Conservation (phyloP, 2,113 vertebrate genomes). For the Percina caprodes region DNA sequence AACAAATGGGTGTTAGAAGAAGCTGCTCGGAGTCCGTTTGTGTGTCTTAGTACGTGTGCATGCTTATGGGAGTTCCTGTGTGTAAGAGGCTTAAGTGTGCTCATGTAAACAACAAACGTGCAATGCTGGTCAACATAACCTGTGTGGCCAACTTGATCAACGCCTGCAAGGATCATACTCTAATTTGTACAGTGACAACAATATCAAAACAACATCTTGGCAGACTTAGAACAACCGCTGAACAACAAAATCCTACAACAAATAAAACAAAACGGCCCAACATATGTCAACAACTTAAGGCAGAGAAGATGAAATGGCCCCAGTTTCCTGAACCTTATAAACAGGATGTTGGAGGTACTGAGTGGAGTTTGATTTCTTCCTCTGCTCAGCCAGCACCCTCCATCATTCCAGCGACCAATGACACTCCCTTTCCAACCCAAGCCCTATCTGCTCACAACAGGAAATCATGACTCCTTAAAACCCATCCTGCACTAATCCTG, state of each 20-base stretch:
- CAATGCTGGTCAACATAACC: conserved; percentile 37
- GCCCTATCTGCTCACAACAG: conserved; percentile 74
- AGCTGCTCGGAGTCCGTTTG: conserved; percentile 54
- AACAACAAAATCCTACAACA: conserved; percentile 5
- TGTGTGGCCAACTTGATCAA: conserved; percentile 64
- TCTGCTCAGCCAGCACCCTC: conserved; percentile 49
- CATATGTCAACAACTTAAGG: neutral
- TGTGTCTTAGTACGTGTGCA: conserved; percentile 51
- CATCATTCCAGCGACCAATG: conserved; percentile 49
- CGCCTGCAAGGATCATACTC: conserved; percentile 41
- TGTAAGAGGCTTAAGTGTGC: conserved; percentile 68
- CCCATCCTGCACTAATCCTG: conserved; percentile 73
- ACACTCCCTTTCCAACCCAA: conserved; percentile 47
- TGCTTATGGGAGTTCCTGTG: conserved; percentile 75
- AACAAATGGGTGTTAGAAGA: conserved; percentile 43
- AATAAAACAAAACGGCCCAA: conserved; percentile 20
- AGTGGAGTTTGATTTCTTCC: conserved; percentile 70
- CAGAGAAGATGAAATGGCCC: neutral
- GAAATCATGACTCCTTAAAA: conserved; percentile 83
- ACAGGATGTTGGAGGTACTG: conserved; percentile 64
- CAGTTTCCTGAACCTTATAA: conserved; percentile 25
- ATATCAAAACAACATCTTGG: conserved; percentile 52
- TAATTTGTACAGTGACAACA: conserved; percentile 72
- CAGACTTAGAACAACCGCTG: conserved; percentile 17
- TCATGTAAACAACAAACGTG: conserved; percentile 64